These are phyloP conservation scores for Falco concolor DNA, from an alignment of 2,797 vertebrate genomes.

Conservation along the genomic window DNA sequence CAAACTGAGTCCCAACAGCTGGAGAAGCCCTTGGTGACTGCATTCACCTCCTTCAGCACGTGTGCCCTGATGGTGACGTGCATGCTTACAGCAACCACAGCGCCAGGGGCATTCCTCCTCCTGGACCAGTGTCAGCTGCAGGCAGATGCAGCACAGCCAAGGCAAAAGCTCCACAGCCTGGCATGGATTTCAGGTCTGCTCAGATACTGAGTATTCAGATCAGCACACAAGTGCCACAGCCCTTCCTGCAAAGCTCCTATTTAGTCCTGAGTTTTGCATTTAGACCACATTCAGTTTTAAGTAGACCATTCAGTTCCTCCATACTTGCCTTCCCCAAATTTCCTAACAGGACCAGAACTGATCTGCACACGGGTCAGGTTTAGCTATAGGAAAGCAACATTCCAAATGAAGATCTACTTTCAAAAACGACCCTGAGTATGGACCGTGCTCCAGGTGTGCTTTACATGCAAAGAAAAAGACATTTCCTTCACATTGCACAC, in stretches of 20 bases:
- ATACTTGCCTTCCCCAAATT: neutral
- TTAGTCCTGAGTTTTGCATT: neutral
- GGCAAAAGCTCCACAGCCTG: neutral
- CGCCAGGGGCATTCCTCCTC: neutral
- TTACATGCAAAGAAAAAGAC: neutral
- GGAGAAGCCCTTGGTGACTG: neutral
- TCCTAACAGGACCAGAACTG: neutral
- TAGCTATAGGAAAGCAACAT: neutral
- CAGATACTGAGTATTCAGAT: neutral
- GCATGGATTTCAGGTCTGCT: neutral
- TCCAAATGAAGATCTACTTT: neutral
- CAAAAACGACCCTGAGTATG: neutral
- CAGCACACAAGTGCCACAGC: neutral
- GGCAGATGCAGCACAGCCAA: neutral
- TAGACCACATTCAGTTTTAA: neutral
- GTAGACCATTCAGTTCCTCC: neutral
- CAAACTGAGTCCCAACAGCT: neutral
- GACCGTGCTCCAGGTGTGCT: neutral
- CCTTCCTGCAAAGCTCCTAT: neutral
- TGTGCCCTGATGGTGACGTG: neutral
- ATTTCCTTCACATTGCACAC: neutral
- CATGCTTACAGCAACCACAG: accelerated
- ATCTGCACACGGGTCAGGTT: neutral
- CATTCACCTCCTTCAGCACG: neutral
- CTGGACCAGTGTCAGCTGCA: accelerated